Evolutionary conservation across 2,888 invertebrate genomes (phyloP).

Genomic region (Eupeodes luniger): DNA sequence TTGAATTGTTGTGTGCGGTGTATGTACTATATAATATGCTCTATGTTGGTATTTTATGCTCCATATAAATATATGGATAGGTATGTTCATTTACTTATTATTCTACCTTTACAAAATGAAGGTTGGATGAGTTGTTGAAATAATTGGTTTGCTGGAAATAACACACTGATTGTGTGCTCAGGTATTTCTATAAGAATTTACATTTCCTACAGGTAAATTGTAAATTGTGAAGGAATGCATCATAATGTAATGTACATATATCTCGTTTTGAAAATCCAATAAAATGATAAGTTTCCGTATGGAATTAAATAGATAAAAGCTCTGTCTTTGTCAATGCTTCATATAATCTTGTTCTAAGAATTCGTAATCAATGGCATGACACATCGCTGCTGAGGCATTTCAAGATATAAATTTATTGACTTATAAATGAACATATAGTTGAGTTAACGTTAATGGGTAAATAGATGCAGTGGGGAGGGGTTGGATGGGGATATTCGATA

Average conservation of each 20-base stretch:
- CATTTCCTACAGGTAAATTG: neutral
- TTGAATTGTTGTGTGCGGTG: conserved; percentile 21
- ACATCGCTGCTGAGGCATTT: neutral
- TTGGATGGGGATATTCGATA: no score
- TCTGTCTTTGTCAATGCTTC: neutral
- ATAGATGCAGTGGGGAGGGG: no score
- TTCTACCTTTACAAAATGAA: neutral
- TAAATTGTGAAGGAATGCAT: no score
- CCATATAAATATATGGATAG: neutral
- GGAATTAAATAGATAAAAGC: neutral
- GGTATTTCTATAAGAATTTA: conserved; percentile 29
- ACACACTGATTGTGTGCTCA: conserved; percentile 19
- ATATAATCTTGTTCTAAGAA: neutral
- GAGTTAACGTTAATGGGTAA: no score
- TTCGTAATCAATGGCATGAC: neutral
- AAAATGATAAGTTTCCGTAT: neutral
- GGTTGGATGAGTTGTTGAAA: conserved; percentile 8
- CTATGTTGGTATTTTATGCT: neutral
- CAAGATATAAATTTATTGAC: neutral
- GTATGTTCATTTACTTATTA: neutral
- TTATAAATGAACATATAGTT: no score
- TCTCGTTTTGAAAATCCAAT: neutral
- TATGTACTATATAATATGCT: neutral
- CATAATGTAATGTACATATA: no score
- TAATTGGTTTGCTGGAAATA: conserved; percentile 27